A percentile compares a stretch with the other conserved stretches of the same genome.
Evolutionary conservation across 92 coral and sea anemone genomes (phyloP).

Genomic region (Epizoanthus ramosus): DNA sequence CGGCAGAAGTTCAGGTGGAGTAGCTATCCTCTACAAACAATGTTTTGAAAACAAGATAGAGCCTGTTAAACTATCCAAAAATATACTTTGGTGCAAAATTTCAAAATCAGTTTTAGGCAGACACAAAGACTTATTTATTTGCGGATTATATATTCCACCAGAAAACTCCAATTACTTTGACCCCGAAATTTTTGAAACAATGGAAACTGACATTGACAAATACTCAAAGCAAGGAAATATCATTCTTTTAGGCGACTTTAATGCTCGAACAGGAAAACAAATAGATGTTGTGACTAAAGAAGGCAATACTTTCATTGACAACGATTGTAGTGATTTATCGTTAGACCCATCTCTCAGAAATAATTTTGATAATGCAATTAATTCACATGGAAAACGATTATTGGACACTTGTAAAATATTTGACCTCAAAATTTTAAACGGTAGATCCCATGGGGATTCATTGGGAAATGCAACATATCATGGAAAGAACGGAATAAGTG

Average conservation of each 20-base stretch:
- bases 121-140: constrained; percentile 2
- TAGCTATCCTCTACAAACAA: not conserved
- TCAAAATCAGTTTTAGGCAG: not conserved
- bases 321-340: constrained; percentile 42
- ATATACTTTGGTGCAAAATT: constrained; percentile 21
- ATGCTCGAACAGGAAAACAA: constrained; percentile 48
- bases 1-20: not conserved
- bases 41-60: too few relatives aligned
- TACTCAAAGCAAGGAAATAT: constrained; percentile 27
- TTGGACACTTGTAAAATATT: constrained; percentile 47
- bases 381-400: constrained; percentile 45
- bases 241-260: constrained; percentile 46
- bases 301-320: constrained; percentile 42
- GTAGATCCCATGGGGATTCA: constrained; percentile 58
- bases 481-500: constrained; percentile 39
- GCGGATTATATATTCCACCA: constrained; percentile 45
- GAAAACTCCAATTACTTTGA: constrained; percentile 42
- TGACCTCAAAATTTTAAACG: constrained; percentile 48
- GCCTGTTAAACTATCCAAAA: too few relatives aligned
- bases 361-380: constrained; percentile 22
- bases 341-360: constrained; percentile 13
- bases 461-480: constrained; percentile 50
- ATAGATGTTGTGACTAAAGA: constrained; percentile 43
- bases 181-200: constrained; percentile 41
- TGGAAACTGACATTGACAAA: constrained; percentile 45